Base-by-base conservation (phyloP, 37 sponge, comb jelly and placozoan genomes). In the Diacarnus erythraeanus region DNA sequence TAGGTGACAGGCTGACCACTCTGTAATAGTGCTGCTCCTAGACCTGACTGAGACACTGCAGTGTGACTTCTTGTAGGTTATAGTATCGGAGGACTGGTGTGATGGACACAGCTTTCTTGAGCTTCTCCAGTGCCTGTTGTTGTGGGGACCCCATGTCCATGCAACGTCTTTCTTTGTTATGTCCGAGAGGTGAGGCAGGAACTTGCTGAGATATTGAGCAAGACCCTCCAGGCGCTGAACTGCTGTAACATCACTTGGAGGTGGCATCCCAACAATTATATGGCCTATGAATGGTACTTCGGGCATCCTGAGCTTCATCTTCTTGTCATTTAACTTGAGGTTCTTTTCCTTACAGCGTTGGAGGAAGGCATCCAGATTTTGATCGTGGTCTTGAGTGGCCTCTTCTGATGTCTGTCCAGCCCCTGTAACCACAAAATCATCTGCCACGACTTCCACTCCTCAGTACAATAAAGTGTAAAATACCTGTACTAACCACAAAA, bases 181-280 rank as follows among this genome's bases (percentile, higher is more conserved):
- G 54, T 77, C 75, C n/a, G 84, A 59, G 30, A 84, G 59, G 37
- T 79, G 78, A 25, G 90, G 85, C 21, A 89, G 59, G 38, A 89
- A 89, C 54, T 84, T 80, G 59, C 61, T 37, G 0, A 89, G 76
- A 54, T 83, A 89, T 33, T 83, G 78, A 0, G 74, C 76, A 21
- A 84, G 29, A 0, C 85, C 85, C 38, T 83, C 51, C 0, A 83
- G 47, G 12, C 84, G 75, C n/a, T 80, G 83, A 10, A 91, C 67
- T 68, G 36, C 87, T 21, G 66, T 51, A 8, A 72, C 80, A 79
- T 87, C 77, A 0, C 1, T 69, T 2, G 87, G 92, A 22, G 75
- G 51, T 1, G 87, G 84, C 92, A 91, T 86, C 3, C 79, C 77
- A 42, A 40, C 34, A 6, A 91, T 83, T 15, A 74, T 43, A 65